Evolutionary conservation across 2,888 invertebrate species (phyloP), one percentile per base, ranked within the genome.

Genomic region (Fabriciana adippe): DNA sequence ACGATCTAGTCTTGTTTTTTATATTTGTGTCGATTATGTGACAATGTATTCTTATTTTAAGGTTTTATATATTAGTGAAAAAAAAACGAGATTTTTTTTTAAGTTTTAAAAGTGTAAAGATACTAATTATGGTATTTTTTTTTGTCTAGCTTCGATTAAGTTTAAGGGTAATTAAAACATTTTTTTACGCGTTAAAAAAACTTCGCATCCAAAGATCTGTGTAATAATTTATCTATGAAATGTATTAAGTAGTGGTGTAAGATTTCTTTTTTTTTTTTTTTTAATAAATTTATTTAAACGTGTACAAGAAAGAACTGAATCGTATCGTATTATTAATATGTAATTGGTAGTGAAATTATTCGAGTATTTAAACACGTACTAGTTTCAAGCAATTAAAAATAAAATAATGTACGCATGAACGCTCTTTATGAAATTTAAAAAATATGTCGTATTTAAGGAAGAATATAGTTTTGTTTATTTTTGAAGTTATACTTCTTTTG

Each of bases 1-100:
- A 90, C 87, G 85, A 84, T 91, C 91, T 91, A 91, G 91, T 91
- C 91, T 86, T 77, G 72, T 76, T 76, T 75, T 41, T 41, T 41
- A 41, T 41, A 41, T 11, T 11, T 73, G 64, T 69, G 68, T 64
- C 55, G 60, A 53, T 21, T 4, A 26, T 26, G 51, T n/a, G 51
- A 67, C 47, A 16, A 56, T 54, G 63, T 60, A 59, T 53, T 67
- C 41, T 21, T 67, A n/a, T 56, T 54, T 57, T 57, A 67, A 63
- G 62, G 53, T 55, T 64, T 72, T 61, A 26, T 67, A 66, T 75
- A 75, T 72, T 74, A 73, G 72, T 26, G 35, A 41, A 11, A 35
- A 35, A 68, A 65, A 73, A 76, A 76, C 72, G 77, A 76, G 76
- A 76, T 78, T 77, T 77, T 76, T 26, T 74, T 64, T 64, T 64